These are phyloP conservation scores for Liolophura sinensis DNA, from an alignment of 1,140 invertebrate species.

Conservation along the genomic window DNA sequence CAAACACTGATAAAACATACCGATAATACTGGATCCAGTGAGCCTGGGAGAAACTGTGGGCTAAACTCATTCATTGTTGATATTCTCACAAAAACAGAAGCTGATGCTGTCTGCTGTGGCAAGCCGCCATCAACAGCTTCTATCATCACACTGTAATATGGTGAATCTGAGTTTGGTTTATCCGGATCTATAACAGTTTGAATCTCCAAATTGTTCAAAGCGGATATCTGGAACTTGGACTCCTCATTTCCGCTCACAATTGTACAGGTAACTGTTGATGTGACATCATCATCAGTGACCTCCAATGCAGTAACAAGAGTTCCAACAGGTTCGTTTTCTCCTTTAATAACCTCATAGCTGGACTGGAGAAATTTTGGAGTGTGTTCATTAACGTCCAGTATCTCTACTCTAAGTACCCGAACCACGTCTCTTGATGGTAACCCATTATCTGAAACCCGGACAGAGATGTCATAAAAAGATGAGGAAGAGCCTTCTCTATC, in stretches of 20 bases:
- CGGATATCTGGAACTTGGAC: conserved; percentile 19
- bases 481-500: conserved; percentile 1
- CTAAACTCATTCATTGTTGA: conserved; percentile 35
- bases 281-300: conserved; percentile 4
- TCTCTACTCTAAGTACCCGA: background rate
- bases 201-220: conserved; percentile 16
- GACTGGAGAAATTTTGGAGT: conserved; percentile 8
- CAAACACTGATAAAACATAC: too few relatives aligned
- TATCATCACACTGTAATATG: conserved; percentile 9
- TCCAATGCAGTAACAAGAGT: background rate
- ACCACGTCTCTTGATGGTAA: background rate
- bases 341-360: background rate
- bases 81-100: conserved; percentile 31
- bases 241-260: conserved; percentile 12
- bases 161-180: background rate
- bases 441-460: conserved; percentile 1
- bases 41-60: too few relatives aligned
- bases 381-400: conserved; percentile 12
- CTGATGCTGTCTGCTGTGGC: conserved; percentile 20
- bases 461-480: background rate
- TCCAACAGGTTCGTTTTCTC: conserved; percentile 3
- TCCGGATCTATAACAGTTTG: conserved; percentile 10
- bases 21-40: too few relatives aligned
- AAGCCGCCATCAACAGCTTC: conserved; percentile 16
- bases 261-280: conserved; percentile 25